Base-by-base conservation (phyloP, 2,797 vertebrate genomes). In the Coranthus polyacanthus region DNA sequence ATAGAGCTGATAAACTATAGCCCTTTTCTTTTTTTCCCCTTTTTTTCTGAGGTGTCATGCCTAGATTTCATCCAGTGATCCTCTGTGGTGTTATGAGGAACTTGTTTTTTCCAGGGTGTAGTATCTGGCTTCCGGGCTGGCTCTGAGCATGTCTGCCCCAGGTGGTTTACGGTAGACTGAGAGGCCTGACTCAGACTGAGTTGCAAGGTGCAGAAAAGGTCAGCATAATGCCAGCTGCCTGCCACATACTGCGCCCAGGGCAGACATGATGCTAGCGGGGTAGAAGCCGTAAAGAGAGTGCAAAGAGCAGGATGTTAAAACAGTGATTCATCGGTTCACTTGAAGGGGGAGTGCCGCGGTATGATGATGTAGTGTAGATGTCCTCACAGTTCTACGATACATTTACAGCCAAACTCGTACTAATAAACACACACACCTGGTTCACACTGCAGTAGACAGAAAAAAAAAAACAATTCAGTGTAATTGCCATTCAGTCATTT, bases 201-300 rank as follows among this genome's bases (percentile, higher is more conserved):
- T 58, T 50, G 43, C 46, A 47, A 6, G 1, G 68, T 37, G 65
- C 68, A 61, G 88, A 74, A 85, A 90, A 90, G 83, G 89, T 92
- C 89, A 87, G 34, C 15, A 39, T 78, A 84, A 87, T 88, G 83
- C 67, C 83, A 89, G 78, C 72, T 68, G 75, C 61, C 75, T 22
- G 73, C 75, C 68, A 60, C 89, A 85, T 16, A 75, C 72, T 85
- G 86, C 0, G 78, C 53, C 51, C 46, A 29, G 54, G 67, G 76
- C 61, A 22, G 73, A 75, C 69, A 77, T 37, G 72, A 54, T 47
- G 75, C 51, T 67, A 41, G 68, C 79, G 53, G 77, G 70, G 68
- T 77, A 73, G 43, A 45, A 49, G 54, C 32, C 26, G 38, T 32
- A 54, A 60, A 34, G 11, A 32, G 29, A 45, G 36, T 39, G 54